Percentiles rank a stretch among this genome's conserved stretches.
Conservation (phyloP, 2,113 vertebrate species). For the Brachyistius frenatus region DNA sequence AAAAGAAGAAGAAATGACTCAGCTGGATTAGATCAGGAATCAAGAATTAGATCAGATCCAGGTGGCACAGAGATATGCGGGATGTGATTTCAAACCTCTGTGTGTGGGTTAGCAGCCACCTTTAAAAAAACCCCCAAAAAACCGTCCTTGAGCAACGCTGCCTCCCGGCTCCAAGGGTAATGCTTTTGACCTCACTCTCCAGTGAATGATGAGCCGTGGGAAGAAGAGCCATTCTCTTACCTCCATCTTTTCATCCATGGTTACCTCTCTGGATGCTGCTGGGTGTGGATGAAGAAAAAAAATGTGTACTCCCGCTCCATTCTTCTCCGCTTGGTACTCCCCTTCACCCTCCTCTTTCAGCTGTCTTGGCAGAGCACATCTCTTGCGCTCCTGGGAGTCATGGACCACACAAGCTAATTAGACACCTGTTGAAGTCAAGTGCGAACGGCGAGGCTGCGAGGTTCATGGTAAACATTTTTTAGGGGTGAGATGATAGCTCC, state of each 20-base stretch:
- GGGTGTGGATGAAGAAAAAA: slow-evolving; percentile 40
- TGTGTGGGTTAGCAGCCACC: slow-evolving; percentile 9
- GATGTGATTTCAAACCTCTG: slow-evolving; percentile 12
- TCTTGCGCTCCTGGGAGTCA: slow-evolving; percentile 47
- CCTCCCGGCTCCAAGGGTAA: slow-evolving; percentile 3
- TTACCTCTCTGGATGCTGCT: slow-evolving; percentile 28
- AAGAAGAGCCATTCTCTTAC: slow-evolving; percentile 30
- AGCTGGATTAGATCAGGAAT: slow-evolving; percentile 41
- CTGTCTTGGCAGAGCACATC: slow-evolving; percentile 66
- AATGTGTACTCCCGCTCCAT: not conserved
- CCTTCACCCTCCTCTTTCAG: slow-evolving; percentile 58
- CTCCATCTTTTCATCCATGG: slow-evolving; percentile 16
- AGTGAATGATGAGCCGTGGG: slow-evolving; percentile 9
- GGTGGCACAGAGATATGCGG: not conserved
- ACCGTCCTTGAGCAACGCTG: slow-evolving; percentile 21
- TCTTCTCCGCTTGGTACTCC: slow-evolving; percentile 3
- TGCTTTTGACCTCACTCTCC: slow-evolving; percentile 7
- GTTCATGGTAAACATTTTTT: slow-evolving; percentile 42
- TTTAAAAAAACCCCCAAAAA: not conserved
- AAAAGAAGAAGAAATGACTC: slow-evolving; percentile 16
- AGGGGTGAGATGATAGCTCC: slow-evolving; percentile 19
- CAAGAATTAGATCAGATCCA: slow-evolving; percentile 21
- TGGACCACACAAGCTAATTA: slow-evolving; percentile 76
- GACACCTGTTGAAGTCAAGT: slow-evolving; percentile 78
- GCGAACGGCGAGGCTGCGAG: slow-evolving; percentile 48